Evolutionary conservation across 1,140 invertebrate species (phyloP).

Genomic region (Drosophila orosa): DNA sequence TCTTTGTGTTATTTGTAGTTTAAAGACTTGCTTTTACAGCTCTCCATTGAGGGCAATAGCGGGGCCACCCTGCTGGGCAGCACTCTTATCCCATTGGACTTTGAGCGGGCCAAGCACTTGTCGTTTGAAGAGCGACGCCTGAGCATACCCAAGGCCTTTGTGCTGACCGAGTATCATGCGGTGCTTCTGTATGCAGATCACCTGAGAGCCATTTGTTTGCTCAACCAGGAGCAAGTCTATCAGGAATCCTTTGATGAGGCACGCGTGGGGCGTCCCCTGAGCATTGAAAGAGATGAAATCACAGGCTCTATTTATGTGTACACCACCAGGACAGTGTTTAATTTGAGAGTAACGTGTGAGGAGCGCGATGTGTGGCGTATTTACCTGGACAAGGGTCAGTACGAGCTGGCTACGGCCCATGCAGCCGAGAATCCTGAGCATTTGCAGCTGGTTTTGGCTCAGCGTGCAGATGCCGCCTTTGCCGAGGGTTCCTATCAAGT

Average conservation of each 20-base stretch:
- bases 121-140: constrained; percentile 76
- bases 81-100: constrained; percentile 63
- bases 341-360: constrained; percentile 93
- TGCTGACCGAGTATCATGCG: constrained; percentile 96
- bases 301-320: constrained; percentile 94
- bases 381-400: constrained; percentile 94
- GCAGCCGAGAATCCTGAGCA: constrained; percentile 91
- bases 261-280: constrained; percentile 91
- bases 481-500: constrained; percentile 91
- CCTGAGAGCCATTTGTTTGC: constrained; percentile 92
- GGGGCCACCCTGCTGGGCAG: constrained; percentile 51
- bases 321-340: constrained; percentile 92
- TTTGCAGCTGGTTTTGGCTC: constrained; percentile 93
- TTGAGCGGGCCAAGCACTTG: constrained; percentile 60
- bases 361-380: constrained; percentile 95
- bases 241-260: constrained; percentile 92
- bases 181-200: constrained; percentile 93
- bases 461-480: constrained; percentile 95
- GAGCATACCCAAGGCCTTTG: constrained; percentile 89
- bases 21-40: constrained; percentile 19
- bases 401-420: constrained; percentile 93
- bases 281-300: constrained; percentile 92
- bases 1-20: no score
- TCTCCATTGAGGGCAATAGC: constrained; percentile 52
- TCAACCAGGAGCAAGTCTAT: constrained; percentile 95